Evolutionary conservation across 2,888 invertebrate genomes (phyloP).

Genomic region (Drosophila prolongata): DNA sequence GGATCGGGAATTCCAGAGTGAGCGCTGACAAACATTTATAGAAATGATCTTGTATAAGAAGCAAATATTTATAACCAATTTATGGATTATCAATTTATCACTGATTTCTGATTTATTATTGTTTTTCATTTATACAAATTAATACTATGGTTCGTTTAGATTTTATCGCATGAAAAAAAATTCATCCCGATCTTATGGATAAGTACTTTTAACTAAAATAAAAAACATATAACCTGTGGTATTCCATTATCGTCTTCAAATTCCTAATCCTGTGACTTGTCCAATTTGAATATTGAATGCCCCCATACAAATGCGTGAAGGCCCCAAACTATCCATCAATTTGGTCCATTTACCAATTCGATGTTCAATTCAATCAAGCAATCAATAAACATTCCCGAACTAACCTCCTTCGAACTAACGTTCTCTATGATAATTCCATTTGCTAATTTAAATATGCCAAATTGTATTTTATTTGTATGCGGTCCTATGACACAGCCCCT

Average conservation of each 20-base stretch:
- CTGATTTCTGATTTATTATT: too few species aligned
- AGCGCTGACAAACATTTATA: neutral
- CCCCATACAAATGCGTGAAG: neutral
- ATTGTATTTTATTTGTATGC: conserved; percentile 63
- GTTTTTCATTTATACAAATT: too few species aligned
- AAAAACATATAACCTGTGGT: too few species aligned
- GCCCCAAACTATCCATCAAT: conserved; percentile 39
- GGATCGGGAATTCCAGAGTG: neutral
- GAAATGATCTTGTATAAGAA: too few species aligned
- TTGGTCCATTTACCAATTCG: conserved; percentile 43
- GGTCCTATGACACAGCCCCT: neutral
- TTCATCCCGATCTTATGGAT: too few species aligned
- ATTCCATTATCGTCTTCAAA: neutral
- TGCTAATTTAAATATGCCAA: conserved; percentile 77
- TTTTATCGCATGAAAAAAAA: too few species aligned
- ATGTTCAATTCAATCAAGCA: conserved; percentile 71
- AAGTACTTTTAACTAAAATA: too few species aligned
- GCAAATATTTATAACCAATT: too few species aligned
- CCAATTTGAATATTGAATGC: conserved; percentile 20
- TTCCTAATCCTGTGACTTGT: neutral
- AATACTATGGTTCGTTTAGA: too few species aligned
- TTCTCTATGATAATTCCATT: conserved; percentile 71
- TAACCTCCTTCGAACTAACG: conserved; percentile 59
- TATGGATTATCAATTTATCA: too few species aligned
- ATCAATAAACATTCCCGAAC: conserved; percentile 75